phyloP scores from a whole-genome alignment of 1,140 invertebrate species.

The Plectrocnemia conspersa region DNA sequence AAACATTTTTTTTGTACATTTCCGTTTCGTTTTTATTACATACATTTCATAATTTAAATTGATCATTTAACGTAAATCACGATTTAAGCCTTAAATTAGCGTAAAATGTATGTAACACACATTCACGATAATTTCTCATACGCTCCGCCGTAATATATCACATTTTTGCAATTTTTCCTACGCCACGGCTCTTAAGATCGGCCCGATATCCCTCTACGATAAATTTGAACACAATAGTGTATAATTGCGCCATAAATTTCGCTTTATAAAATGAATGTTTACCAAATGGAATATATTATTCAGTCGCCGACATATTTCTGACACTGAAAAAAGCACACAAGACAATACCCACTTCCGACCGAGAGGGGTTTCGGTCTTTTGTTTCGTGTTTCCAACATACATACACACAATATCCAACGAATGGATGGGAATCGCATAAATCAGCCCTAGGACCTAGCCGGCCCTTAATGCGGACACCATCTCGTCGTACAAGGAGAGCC shows the following conservation, averaged over 20 bases:
- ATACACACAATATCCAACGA: too few relatives aligned
- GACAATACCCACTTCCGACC: neutral
- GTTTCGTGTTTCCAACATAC: constrained; percentile 5
- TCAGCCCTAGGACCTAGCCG: constrained; percentile 1
- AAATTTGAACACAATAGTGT: constrained; percentile 3
- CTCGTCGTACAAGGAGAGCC: constrained; percentile 6
- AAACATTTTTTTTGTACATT: too few relatives aligned
- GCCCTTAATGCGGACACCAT: constrained; percentile 16
- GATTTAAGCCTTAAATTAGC: too few relatives aligned
- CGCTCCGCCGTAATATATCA: too few relatives aligned
- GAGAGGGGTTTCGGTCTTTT: neutral
- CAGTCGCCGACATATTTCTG: neutral
- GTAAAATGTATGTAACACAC: too few relatives aligned
- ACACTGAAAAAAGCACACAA: constrained; percentile 1
- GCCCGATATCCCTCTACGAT: neutral
- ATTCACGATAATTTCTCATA: too few relatives aligned
- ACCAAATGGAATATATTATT: neutral
- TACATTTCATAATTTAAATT: too few relatives aligned
- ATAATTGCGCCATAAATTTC: neutral
- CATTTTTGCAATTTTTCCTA: too few relatives aligned
- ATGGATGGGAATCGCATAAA: constrained; percentile 19
- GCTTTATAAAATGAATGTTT: constrained; percentile 7
- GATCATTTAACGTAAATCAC: too few relatives aligned
- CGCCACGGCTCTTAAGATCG: neutral
- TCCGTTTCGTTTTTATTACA: too few relatives aligned